Evolutionary conservation across 23 tunicate species (phyloP), one percentile per base, ranked within the genome.

Genomic region (Ascidia mentula): DNA sequence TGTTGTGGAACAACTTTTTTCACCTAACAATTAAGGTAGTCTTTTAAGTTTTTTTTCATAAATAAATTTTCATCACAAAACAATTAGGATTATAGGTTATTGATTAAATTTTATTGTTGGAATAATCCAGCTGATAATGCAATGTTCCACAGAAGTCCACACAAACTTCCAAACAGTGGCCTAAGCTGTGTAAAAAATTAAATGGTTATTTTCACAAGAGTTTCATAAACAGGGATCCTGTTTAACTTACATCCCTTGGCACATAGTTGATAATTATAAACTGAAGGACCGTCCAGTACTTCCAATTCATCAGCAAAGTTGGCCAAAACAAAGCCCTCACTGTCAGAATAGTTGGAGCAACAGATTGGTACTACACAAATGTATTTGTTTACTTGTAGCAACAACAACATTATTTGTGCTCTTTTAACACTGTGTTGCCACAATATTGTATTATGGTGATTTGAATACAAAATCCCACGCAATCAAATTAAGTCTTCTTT

Each of bases 291-390:
- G 85, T 81, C 42, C 60, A 81, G 35, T 72, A 81, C 42, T 81
- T 81, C 85, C 85, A 81, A 37, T 81, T 81, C 85, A 81, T 72
- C 31, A 61, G 40, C 9, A 81, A 35, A 18, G 85, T 81, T n/a
- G 72, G 37, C 85, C 85, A 81, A 31, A 70, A 81, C 20, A 34
- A 76, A 5, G 85, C 85, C 18, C 72, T 37, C 20, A 81, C 61
- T 8, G 77, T 39, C 34, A 40, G 33, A 38, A 36, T 38, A 13
- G 72, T 61, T 31, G 85, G 77, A 33, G 72, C 85, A 22, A 34
- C 32, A 15, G 65, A 28, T 70, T 71, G 59, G 22, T 72, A 61
- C 85, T 81, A 78, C 32, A 40, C 36, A 72, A 53, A 9, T 3
- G 65, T 53, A 20, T 53, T 28, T 20, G 13, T 53, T 3, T 3